These are phyloP conservation scores for Calliopsis andreniformis DNA, from an alignment of 1,140 invertebrate species.

Conservation along the genomic window DNA sequence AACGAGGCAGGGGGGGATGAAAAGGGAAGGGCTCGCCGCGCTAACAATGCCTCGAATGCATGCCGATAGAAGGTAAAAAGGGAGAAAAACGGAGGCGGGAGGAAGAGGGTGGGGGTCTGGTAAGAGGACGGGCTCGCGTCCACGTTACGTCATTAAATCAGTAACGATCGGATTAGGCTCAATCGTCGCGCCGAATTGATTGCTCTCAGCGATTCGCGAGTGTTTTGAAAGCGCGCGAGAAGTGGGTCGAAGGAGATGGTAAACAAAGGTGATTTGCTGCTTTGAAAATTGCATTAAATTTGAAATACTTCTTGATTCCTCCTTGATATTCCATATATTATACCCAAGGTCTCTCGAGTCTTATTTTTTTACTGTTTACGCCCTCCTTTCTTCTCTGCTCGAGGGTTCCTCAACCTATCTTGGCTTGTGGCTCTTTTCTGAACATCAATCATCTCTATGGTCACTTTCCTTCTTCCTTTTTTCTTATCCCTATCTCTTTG, in stretches of 20 bases:
- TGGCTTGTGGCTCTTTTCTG: too few species aligned
- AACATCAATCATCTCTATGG: too few species aligned
- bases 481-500: too few species aligned
- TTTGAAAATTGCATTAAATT: too few species aligned
- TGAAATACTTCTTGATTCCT: too few species aligned
- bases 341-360: too few species aligned
- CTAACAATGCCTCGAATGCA: constrained; percentile 49
- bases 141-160: constrained; percentile 34
- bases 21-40: constrained; percentile 43
- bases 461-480: too few species aligned
- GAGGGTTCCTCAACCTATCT: too few species aligned
- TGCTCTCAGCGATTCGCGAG: not conserved
- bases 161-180: constrained; percentile 6
- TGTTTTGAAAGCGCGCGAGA: not conserved
- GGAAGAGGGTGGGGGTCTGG: not conserved
- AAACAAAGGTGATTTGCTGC: not conserved
- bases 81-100: constrained; percentile 4
- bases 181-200: too few species aligned
- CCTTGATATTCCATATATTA: too few species aligned
- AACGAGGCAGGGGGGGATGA: constrained; percentile 24
- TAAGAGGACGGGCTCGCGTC: not conserved
- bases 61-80: constrained; percentile 10
- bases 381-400: too few species aligned
- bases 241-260: not conserved
- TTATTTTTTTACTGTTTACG: too few species aligned